Base-by-base conservation (phyloP, 2,113 vertebrate genomes). In the Cebidichthys violaceus region DNA sequence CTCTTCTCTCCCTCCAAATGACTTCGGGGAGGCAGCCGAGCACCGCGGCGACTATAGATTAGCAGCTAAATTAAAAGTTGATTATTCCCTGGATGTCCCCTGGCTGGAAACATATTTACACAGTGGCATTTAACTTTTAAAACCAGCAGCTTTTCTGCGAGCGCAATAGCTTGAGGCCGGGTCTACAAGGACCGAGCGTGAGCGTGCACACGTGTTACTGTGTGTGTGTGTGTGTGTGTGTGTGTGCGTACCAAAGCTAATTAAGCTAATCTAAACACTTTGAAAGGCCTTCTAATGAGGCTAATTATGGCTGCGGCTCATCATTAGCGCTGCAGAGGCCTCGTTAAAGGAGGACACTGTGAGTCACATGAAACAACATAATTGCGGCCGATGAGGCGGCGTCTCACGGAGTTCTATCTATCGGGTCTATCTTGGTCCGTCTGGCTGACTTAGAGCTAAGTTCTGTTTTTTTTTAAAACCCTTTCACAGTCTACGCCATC, bases 31-130 rank as follows among this genome's bases (percentile, higher is more conserved):
- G 73, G 77, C 54, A 43, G 75, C 4, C 14, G 17, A 79, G 78
- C 81, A 9, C 81, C 15, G 73, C 27, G 57, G 92, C 45, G 22
- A 74, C 88, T 95, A 94, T 93, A 93, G 91, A 94, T 94, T 93
- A 95, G 91, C 93, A 83, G 92, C 83, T 81, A 80, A 95, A 95
- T 95, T 95, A 94, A 94, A 91, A 87, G 88, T 89, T 94, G 93
- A 95, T 96, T 95, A 94, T 93, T 94, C 94, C 94, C 94, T 15
- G 67, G 92, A 89, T 75, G 66, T 85, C 74, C 59, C 31, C 75
- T 50, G 75, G 77, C 70, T 60, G 75, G 77, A 89, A 87, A 93
- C 89, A 84, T 86, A 92, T 93, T 91, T 90, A 88, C 93, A 90
- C 89, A 82, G 82, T 80, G 73, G 75, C 88, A 85, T 93, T 95